Conservation (phyloP, 2,797 vertebrate species). For the Sebastes itinus region DNA sequence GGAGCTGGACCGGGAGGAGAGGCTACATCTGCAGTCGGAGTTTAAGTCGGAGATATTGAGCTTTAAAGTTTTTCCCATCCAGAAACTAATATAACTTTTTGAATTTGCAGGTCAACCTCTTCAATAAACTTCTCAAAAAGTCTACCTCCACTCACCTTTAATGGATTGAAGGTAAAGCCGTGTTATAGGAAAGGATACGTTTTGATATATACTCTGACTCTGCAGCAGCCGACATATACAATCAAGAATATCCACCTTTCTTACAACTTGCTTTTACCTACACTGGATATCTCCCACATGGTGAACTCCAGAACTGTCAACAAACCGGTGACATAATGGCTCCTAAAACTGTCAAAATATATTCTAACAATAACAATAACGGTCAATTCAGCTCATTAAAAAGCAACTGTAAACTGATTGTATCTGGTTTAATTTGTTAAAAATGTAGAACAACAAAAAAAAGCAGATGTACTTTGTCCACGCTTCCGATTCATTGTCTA, state of each 20-base stretch:
- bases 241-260: background rate
- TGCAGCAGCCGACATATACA: background rate
- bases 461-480: background rate
- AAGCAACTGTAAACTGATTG: background rate
- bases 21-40: conserved; percentile 25
- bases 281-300: background rate
- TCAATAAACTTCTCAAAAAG: background rate
- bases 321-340: background rate
- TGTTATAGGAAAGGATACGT: background rate
- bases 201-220: background rate
- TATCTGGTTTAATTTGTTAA: background rate
- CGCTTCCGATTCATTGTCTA: too few relatives aligned
- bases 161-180: background rate
- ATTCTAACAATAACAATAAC: background rate
- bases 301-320: background rate
- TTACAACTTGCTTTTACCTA: background rate
- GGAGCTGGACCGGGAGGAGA: conserved; percentile 11
- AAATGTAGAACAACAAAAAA: background rate
- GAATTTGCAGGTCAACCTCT: conserved; percentile 13
- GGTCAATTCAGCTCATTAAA: background rate
- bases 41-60: background rate
- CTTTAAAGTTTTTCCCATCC: conserved; percentile 23
- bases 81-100: conserved; percentile 48
- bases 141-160: background rate
- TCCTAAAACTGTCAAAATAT: background rate